Percentiles rank a stretch among this genome's conserved stretches.
Conservation (phyloP, 2,797 vertebrate genomes). For the Synanceia verrucosa region DNA sequence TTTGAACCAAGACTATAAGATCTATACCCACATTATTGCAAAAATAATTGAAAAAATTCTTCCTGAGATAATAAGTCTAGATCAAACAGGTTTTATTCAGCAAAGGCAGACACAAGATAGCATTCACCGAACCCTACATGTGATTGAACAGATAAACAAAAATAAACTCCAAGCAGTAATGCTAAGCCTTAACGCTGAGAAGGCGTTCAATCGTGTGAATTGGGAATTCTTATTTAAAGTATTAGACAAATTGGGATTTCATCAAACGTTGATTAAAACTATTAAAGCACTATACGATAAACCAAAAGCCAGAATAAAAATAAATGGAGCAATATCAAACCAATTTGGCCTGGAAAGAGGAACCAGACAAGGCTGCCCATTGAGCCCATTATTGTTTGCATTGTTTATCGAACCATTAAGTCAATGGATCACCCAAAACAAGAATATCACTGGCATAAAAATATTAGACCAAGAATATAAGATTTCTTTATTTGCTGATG, state of each 20-base stretch:
- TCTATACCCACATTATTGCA: neutral
- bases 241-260: too few species aligned
- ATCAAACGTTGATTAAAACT: too few species aligned
- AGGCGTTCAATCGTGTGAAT: neutral
- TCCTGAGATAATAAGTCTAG: neutral
- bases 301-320: neutral
- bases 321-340: neutral
- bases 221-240: too few species aligned
- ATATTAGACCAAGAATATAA: neutral
- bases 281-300: neutral
- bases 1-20: neutral
- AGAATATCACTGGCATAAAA: neutral
- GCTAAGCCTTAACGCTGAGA: neutral
- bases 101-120: neutral
- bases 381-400: neutral
- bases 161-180: neutral
- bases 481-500: neutral
- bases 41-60: neutral
- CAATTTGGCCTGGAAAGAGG: neutral
- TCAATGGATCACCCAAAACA: neutral
- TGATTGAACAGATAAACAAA: neutral
- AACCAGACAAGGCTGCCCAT: neutral
- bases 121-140: too few species aligned
- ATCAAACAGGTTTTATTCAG: neutral
- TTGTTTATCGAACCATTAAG: neutral